phyloP scores from a whole-genome alignment of 2,888 invertebrate species.

The Scelioninae gen. 1 region DNA sequence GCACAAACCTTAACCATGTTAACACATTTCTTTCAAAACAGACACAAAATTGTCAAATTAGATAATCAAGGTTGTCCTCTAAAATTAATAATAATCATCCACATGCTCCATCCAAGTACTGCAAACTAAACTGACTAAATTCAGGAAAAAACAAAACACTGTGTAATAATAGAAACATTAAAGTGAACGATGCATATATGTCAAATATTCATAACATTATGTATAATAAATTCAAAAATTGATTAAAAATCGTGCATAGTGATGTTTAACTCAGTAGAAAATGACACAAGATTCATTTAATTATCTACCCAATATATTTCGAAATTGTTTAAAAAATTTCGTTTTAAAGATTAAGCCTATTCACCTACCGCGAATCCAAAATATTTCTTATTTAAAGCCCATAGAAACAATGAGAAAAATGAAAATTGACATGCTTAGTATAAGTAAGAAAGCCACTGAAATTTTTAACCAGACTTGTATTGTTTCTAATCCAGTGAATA shows the following conservation, averaged over 20 bases:
- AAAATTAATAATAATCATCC: too few relatives aligned
- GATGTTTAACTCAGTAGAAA: slow-evolving; percentile 7
- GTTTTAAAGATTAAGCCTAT: slow-evolving; percentile 21
- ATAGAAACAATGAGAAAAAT: slow-evolving; percentile 38
- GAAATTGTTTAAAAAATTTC: slow-evolving; percentile 18
- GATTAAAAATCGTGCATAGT: background rate
- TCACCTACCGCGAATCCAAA: slow-evolving; percentile 6
- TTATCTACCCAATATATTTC: slow-evolving; percentile 3
- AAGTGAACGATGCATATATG: too few relatives aligned
- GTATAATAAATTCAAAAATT: too few relatives aligned
- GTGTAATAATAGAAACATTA: too few relatives aligned
- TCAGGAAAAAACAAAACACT: too few relatives aligned
- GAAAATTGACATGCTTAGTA: slow-evolving; percentile 7
- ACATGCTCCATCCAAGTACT: too few relatives aligned
- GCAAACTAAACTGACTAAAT: too few relatives aligned
- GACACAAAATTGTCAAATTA: too few relatives aligned
- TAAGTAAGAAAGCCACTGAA: slow-evolving; percentile 26
- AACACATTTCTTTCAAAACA: too few relatives aligned
- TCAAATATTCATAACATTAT: too few relatives aligned
- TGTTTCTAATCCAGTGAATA: slow-evolving; percentile 8
- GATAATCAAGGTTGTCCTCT: too few relatives aligned
- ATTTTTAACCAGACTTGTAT: slow-evolving; percentile 3
- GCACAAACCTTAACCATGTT: too few relatives aligned
- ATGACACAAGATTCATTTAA: slow-evolving; percentile 16
- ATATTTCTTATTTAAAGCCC: slow-evolving; percentile 36